Evolutionary conservation across 2,888 invertebrate species (phyloP).

Genomic region (Drosophila cyrtoloma): DNA sequence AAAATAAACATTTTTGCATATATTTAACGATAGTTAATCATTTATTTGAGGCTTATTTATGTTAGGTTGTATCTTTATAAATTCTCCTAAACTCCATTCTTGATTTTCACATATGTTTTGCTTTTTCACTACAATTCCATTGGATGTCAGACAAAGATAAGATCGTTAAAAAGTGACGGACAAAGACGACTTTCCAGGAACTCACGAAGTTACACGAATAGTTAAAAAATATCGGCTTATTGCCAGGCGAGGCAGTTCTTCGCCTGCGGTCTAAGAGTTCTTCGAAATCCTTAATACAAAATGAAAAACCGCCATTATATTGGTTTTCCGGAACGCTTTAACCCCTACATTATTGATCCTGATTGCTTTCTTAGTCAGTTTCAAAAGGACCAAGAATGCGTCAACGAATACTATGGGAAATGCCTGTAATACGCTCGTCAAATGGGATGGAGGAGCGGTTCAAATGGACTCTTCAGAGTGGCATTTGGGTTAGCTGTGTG

Average conservation of each 20-base stretch:
- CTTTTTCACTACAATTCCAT: neutral
- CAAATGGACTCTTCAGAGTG: neutral
- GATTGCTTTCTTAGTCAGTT: neutral
- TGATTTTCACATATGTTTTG: neutral
- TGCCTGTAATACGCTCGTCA: neutral
- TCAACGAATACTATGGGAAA: neutral
- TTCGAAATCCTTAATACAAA: neutral
- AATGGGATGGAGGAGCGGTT: neutral
- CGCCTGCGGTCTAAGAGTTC: neutral
- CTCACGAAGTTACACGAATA: neutral
- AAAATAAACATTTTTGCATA: constrained; percentile 78
- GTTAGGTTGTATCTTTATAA: neutral
- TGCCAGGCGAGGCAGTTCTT: neutral
- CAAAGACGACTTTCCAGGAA: neutral
- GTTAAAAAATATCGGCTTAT: neutral
- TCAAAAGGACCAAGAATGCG: neutral
- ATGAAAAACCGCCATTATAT: accelerated
- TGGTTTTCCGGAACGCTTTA: neutral
- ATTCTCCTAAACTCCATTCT: neutral
- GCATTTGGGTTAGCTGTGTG: neutral
- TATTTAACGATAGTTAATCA: constrained; percentile 38
- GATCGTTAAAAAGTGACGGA: neutral
- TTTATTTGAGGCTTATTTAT: neutral
- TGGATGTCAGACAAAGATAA: neutral
- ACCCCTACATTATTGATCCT: neutral